Evolutionary conservation across 2,888 invertebrate genomes (phyloP).

Genomic region (Holacanthella duospinosa): DNA sequence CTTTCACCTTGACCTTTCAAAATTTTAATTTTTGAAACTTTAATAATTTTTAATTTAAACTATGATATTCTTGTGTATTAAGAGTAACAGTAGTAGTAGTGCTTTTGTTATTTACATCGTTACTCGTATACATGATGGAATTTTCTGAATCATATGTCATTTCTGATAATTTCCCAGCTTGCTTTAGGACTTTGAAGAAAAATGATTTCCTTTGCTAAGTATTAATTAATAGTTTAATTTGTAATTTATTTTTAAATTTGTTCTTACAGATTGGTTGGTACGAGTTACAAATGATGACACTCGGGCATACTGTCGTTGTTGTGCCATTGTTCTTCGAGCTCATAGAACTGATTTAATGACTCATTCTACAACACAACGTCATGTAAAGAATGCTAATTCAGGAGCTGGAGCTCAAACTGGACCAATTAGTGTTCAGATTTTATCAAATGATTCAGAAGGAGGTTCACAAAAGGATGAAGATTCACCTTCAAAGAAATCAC

Average conservation of each 20-base stretch:
- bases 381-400: slow-evolving; percentile 24
- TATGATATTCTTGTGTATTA: too few species aligned
- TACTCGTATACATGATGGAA: too few species aligned
- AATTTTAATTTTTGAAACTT: too few species aligned
- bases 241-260: background rate
- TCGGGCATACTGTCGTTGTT: slow-evolving; percentile 29
- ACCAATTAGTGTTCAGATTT: slow-evolving; percentile 28
- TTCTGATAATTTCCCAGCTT: too few species aligned
- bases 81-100: too few species aligned
- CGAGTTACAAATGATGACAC: slow-evolving; percentile 29
- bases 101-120: too few species aligned
- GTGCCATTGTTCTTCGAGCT: slow-evolving; percentile 29
- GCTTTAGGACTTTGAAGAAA: too few species aligned
- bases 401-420: slow-evolving; percentile 21
- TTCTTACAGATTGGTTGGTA: slow-evolving; percentile 32
- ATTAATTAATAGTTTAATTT: background rate
- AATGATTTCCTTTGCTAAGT: too few species aligned
- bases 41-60: too few species aligned
- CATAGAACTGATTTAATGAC: slow-evolving; percentile 25
- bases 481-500: background rate
- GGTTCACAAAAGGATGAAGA: slow-evolving; percentile 8
- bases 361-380: slow-evolving; percentile 24
- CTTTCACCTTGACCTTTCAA: too few species aligned
- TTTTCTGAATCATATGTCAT: too few species aligned
- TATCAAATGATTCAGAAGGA: slow-evolving; percentile 16